Conservation (phyloP, 1,140 invertebrate genomes). For the Chironomus striatipennis region DNA sequence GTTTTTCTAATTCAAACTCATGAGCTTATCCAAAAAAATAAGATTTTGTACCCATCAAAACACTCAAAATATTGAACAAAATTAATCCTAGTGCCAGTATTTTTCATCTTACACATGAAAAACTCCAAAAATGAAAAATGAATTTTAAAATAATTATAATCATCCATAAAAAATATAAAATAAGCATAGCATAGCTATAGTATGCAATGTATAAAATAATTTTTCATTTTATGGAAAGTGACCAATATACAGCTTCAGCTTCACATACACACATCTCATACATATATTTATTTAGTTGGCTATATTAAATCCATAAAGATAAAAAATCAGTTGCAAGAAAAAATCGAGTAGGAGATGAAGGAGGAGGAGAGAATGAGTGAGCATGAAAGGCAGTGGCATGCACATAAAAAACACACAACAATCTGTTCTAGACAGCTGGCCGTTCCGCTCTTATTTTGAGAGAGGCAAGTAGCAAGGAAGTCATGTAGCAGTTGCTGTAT, state of each 20-base stretch:
- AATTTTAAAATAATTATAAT: background rate
- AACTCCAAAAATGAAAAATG: no score
- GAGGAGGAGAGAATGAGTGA: background rate
- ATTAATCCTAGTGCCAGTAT: no score
- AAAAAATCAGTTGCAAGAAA: no score
- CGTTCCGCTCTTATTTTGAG: conserved; percentile 1
- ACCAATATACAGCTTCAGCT: background rate
- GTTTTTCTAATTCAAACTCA: no score
- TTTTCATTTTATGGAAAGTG: background rate
- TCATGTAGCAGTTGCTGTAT: background rate
- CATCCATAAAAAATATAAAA: no score
- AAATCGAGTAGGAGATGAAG: background rate
- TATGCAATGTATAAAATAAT: conserved; percentile 1
- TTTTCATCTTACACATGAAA: no score
- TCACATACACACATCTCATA: background rate
- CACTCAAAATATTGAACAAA: no score
- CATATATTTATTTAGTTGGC: no score
- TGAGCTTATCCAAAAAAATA: no score
- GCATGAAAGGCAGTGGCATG: background rate
- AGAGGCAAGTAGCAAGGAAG: background rate
- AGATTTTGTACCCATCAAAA: no score
- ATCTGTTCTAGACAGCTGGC: background rate
- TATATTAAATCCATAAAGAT: no score
- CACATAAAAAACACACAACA: conserved; percentile 13
- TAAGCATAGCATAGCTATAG: background rate